Base-by-base conservation (phyloP, 2,797 vertebrate species). In the Leptatherina wallacei region DNA sequence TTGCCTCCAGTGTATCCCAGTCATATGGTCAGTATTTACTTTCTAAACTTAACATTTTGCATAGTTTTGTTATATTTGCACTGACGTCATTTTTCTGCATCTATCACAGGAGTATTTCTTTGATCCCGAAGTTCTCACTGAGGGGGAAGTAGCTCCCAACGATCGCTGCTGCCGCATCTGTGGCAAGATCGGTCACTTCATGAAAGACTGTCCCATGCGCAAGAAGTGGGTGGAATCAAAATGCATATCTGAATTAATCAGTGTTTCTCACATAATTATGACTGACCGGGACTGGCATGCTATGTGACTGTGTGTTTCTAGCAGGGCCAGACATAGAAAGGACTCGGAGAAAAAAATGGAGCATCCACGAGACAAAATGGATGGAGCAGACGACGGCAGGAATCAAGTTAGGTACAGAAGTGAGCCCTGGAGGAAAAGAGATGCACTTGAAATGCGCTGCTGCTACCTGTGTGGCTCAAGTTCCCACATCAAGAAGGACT, bases 181-280 rank as follows among this genome's bases (percentile, higher is more conserved):
- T 92, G 97, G 98, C 67, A 99, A 98, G 94, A 98, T 99, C 3
- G 98, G 98, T 36, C 98, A 99, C 92, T 99, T 99, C 74, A 96
- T 99, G 96, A 98, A 97, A 90, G 97, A 99, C 73, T 99, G 98
- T 73, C 97, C 96, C 42, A 90, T 97, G 95, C 94, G 96, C 57
- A 96, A 94, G 87, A 97, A 95, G 98, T 99, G 91, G 82, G 96
- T 80, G n/a, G 11, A 29, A 44, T 35, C 30, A 5, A n/a, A 30
- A 10, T 20, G 27, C 1, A 12, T 49, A 4, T 35, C n/a, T n/a
- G 11, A n/a, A 24, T 59, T 4, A 1, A 29, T 40, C 3, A 2
- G 35, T 22, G 29, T 56, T 71, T 33, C 36, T 24, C 24, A 49
- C 11, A 13, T 29, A n/a, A 18, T 47, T 47, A 44, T 10, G 29